A percentile compares a stretch with the other conserved stretches of the same genome.
These are phyloP conservation scores for Sebastes baramenuke DNA, from an alignment of 2,797 vertebrate species.

Conservation along the genomic window DNA sequence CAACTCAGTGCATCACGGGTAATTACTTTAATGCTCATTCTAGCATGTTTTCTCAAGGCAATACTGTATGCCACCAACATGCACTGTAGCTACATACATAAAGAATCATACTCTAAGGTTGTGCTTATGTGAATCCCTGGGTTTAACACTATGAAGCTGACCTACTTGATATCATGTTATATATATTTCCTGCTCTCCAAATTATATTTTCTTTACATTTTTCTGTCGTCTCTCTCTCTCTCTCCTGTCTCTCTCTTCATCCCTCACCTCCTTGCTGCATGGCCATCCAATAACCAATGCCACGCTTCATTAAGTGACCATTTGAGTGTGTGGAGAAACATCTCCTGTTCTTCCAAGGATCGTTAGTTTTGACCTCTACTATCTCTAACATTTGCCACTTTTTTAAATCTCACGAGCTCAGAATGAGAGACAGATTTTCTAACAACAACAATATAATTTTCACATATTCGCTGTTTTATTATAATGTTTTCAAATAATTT, in stretches of 20 bases:
- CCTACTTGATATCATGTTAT: constrained; percentile 14
- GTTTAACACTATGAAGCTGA: constrained; percentile 12
- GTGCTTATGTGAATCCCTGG: neutral
- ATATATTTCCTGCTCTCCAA: neutral
- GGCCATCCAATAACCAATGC: constrained; percentile 57
- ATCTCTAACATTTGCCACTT: neutral
- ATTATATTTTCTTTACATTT: neutral
- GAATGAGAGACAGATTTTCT: neutral
- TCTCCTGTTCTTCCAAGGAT: constrained; percentile 34
- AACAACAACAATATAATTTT: neutral
- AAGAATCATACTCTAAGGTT: neutral
- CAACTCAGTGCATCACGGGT: constrained; percentile 30
- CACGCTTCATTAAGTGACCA: constrained; percentile 64
- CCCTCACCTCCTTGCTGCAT: constrained; percentile 22
- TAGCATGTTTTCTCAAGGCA: constrained; percentile 36
- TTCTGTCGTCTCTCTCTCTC: neutral
- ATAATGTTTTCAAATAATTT: constrained; percentile 2
- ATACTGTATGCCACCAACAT: neutral
- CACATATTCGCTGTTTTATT: neutral
- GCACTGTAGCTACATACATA: neutral
- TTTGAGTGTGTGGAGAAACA: constrained; percentile 50
- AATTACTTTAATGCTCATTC: constrained; percentile 31
- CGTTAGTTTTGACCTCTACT: constrained; percentile 54
- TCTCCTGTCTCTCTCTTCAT: neutral
- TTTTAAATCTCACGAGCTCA: constrained; percentile 9